phyloP scores from a whole-genome alignment of 2,888 invertebrate species.

The Plagodis dolabraria region DNA sequence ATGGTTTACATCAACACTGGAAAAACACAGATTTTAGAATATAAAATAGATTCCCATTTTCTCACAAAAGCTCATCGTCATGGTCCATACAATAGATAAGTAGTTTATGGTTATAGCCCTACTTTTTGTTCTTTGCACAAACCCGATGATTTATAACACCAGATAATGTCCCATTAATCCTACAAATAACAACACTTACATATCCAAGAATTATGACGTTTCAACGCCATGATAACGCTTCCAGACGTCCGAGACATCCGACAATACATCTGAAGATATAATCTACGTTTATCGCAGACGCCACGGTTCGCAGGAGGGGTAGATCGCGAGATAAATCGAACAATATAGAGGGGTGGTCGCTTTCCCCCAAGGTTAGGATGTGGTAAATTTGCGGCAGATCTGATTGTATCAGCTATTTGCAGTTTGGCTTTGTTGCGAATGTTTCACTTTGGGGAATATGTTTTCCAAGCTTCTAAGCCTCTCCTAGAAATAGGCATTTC shows the following conservation, averaged over 20 bases:
- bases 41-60: too few species aligned
- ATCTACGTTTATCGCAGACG: constrained; percentile 24
- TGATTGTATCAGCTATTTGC: constrained; percentile 8
- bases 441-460: not conserved
- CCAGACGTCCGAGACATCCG: constrained; percentile 22
- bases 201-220: constrained; percentile 15
- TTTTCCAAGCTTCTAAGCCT: not conserved
- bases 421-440: constrained; percentile 11
- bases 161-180: constrained; percentile 7
- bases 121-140: too few species aligned
- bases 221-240: constrained; percentile 5
- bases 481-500: too few species aligned
- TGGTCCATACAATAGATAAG: too few species aligned
- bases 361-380: constrained; percentile 25
- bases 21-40: too few species aligned
- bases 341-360: constrained; percentile 16
- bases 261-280: constrained; percentile 14
- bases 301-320: constrained; percentile 29
- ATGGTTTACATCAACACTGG: too few species aligned
- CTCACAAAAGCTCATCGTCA: too few species aligned
- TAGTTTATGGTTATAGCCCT: too few species aligned
- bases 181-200: constrained; percentile 7
- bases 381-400: constrained; percentile 23
- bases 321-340: constrained; percentile 24
- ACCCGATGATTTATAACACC: not conserved